Percentiles rank a stretch among this genome's conserved stretches.
These are phyloP conservation scores for Babyrousa celebensis DNA, from an alignment of 2,797 vertebrate genomes.

Conservation along the genomic window DNA sequence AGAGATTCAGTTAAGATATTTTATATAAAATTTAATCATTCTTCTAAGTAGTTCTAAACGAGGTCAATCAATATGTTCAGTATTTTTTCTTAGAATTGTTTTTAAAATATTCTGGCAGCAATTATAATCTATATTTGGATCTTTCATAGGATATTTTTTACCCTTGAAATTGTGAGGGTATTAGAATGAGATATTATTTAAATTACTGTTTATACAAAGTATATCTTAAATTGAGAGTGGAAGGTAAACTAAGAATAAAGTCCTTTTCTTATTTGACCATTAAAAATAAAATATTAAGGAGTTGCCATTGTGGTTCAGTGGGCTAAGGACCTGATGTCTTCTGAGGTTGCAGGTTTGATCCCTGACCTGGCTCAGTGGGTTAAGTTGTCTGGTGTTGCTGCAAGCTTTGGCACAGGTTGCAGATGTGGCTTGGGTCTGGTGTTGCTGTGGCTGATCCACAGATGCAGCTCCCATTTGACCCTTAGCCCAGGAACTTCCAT, in stretches of 20 bases:
- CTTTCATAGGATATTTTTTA: neutral
- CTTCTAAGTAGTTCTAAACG: constrained; percentile 16
- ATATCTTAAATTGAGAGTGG: constrained; percentile 32
- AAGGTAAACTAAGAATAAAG: neutral
- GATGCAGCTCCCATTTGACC: too few species aligned
- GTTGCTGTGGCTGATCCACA: too few species aligned
- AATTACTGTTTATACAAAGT: constrained; percentile 30
- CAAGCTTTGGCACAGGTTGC: too few species aligned
- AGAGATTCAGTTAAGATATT: neutral
- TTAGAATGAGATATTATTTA: constrained; percentile 40
- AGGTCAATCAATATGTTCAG: neutral
- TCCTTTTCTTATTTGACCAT: neutral
- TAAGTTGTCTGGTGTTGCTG: too few species aligned
- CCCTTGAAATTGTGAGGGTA: constrained; percentile 17
- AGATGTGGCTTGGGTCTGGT: too few species aligned
- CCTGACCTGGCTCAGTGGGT: too few species aligned
- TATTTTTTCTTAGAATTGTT: constrained; percentile 45
- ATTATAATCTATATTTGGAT: constrained; percentile 20
- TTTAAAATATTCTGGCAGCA: constrained; percentile 25
- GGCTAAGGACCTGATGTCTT: too few species aligned
- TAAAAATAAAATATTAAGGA: constrained; percentile 41
- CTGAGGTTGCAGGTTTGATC: too few species aligned
- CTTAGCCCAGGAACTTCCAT: too few species aligned
- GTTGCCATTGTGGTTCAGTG: too few species aligned
- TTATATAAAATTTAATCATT: constrained; percentile 24